phyloP scores from a whole-genome alignment of 2,113 vertebrate species.

The Lucifuga dentata region DNA sequence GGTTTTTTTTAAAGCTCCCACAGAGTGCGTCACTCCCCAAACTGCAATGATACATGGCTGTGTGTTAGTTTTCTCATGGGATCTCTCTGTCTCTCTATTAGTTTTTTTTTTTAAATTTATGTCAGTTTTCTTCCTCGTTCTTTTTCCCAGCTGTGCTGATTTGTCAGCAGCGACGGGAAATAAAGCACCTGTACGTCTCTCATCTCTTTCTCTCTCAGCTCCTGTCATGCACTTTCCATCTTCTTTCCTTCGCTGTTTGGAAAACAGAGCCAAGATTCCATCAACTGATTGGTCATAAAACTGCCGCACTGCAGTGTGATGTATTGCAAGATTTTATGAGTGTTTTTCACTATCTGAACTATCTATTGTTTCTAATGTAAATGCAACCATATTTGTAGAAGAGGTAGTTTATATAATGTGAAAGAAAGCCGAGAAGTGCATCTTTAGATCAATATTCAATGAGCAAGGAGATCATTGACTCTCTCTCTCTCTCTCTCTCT shows the following conservation, averaged over 20 bases:
- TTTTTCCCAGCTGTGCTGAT: constrained; percentile 49
- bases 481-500: no score
- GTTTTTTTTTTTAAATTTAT: constrained; percentile 8
- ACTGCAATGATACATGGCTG: constrained; percentile 4
- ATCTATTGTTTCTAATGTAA: constrained; percentile 1
- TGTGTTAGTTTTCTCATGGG: constrained; percentile 13
- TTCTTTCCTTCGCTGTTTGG: constrained; percentile 9
- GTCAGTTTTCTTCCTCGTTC: background rate
- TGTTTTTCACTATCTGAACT: constrained; percentile 9
- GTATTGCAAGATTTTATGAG: constrained; percentile 15
- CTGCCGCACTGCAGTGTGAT: constrained; percentile 2
- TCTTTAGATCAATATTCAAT: background rate
- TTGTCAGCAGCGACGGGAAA: constrained; percentile 19
- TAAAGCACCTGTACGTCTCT: constrained; percentile 42
- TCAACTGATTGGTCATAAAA: constrained; percentile 34
- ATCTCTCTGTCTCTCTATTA: background rate
- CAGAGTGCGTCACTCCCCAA: background rate
- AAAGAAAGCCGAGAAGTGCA: background rate
- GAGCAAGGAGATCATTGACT: background rate
- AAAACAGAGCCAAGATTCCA: constrained; percentile 51
- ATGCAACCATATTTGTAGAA: background rate
- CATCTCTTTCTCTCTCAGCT: constrained; percentile 12
- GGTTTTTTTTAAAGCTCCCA: background rate
- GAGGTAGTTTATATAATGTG: background rate
- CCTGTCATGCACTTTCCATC: constrained; percentile 41